Conservation (phyloP, 2,888 invertebrate genomes). For the Scelioninae gen. 1 region DNA sequence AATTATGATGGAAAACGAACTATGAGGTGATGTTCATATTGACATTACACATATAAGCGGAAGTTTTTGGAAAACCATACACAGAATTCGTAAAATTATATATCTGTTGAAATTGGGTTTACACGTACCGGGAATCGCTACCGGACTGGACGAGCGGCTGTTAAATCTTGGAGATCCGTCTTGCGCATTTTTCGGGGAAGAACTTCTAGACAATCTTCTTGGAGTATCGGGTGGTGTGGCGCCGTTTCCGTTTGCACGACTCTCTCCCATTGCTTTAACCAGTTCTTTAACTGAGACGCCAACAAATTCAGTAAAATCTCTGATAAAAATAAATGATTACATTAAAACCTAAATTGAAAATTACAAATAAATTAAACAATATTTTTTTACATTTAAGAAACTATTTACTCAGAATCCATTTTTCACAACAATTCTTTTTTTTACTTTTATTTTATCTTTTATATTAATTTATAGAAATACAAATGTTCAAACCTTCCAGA, state of each 20-base stretch:
- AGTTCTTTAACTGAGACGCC: constrained; percentile 90
- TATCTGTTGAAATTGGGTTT: too few species aligned
- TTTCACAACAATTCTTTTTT: too few species aligned
- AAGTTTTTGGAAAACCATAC: constrained; percentile 9
- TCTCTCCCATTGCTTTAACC: constrained; percentile 90
- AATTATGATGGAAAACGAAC: constrained; percentile 2
- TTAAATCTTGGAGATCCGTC: constrained; percentile 85
- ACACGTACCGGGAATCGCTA: constrained; percentile 86
- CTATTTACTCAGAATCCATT: not conserved
- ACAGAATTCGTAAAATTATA: constrained; percentile 12
- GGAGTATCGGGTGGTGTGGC: constrained; percentile 90
- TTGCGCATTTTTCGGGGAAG: constrained; percentile 85
- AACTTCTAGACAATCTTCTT: constrained; percentile 85
- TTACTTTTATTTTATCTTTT: too few species aligned
- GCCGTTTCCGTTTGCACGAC: constrained; percentile 91
- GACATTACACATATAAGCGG: constrained; percentile 19
- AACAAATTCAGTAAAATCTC: constrained; percentile 86
- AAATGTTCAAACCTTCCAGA: constrained; percentile 78
- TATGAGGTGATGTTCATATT: constrained; percentile 5
- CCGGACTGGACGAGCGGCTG: constrained; percentile 87
- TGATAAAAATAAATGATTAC: constrained; percentile 66
- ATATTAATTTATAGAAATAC: too few species aligned
- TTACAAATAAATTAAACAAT: not conserved
- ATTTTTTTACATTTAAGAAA: not conserved
- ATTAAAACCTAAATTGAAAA: not conserved